Evolutionary conservation across 2,888 invertebrate genomes (phyloP).

Genomic region (Acleris emargana): DNA sequence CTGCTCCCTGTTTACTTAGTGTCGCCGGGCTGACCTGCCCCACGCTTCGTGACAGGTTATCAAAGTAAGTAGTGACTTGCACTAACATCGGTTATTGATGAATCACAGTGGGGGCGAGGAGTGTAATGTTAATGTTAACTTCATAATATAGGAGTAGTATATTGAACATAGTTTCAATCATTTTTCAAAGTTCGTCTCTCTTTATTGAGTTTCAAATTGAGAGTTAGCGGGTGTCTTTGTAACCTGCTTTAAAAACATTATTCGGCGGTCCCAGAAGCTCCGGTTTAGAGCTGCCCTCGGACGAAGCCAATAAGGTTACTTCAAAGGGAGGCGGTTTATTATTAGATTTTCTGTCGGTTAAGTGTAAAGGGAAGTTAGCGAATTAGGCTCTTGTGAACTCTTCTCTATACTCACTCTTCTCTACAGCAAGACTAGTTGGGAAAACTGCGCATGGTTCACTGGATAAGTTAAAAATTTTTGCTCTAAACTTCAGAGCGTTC

Average conservation of each 20-base stretch:
- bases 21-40: conserved; percentile 42
- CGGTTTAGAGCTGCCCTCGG: conserved; percentile 14
- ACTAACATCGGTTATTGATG: conserved; percentile 30
- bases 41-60: conserved; percentile 36
- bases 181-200: not conserved
- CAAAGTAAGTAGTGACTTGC: conserved; percentile 34
- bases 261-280: conserved; percentile 12
- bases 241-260: conserved; percentile 31
- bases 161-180: not conserved
- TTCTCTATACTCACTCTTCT: conserved; percentile 26
- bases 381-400: conserved; percentile 31
- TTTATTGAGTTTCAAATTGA: conserved; percentile 13
- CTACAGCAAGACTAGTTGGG: conserved; percentile 8
- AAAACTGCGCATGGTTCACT: conserved; percentile 15
- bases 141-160: conserved; percentile 10
- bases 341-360: conserved; percentile 36
- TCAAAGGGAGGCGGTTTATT: conserved; percentile 32
- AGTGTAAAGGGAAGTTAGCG: conserved; percentile 31
- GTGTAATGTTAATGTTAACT: conserved; percentile 12
- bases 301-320: conserved; percentile 34
- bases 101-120: conserved; percentile 1
- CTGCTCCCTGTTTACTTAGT: conserved; percentile 51
- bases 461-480: conserved; percentile 21
- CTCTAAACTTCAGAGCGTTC: conserved; percentile 11
- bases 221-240: conserved; percentile 19